Evolutionary conservation across 2,888 invertebrate genomes (phyloP).

Genomic region (Matsumyia berberina): DNA sequence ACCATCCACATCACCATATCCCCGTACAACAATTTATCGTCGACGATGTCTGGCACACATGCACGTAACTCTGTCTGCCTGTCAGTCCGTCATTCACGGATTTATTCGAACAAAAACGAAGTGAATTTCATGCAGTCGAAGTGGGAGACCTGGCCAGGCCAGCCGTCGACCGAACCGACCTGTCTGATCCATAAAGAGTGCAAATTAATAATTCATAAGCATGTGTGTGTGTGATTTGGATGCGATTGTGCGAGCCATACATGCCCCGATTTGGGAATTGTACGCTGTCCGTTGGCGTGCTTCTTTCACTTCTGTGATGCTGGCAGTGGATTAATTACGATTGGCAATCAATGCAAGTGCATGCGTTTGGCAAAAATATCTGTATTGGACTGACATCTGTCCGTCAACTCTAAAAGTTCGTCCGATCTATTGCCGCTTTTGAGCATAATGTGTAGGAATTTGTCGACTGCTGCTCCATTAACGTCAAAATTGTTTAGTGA

Average conservation of each 20-base stretch:
- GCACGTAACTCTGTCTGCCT: not conserved
- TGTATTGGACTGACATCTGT: constrained; percentile 25
- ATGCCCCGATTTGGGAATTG: constrained; percentile 41
- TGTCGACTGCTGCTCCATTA: constrained; percentile 2
- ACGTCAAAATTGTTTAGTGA: constrained; percentile 7
- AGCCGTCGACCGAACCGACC: not conserved
- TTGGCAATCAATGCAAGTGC: constrained; percentile 16
- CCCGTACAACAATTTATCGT: constrained; percentile 15
- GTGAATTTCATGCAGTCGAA: constrained; percentile 10
- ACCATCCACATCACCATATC: constrained; percentile 24
- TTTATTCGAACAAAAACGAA: constrained; percentile 13
- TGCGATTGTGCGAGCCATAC: constrained; percentile 25
- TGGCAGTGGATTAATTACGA: constrained; percentile 49
- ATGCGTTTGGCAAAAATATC: constrained; percentile 8
- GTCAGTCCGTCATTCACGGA: constrained; percentile 31
- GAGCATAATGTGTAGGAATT: not conserved
- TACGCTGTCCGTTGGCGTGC: constrained; percentile 8
- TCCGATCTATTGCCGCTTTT: not conserved
- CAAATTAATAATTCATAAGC: constrained; percentile 62
- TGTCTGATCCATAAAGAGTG: constrained; percentile 32
- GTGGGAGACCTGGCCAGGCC: constrained; percentile 1
- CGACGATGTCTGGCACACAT: not conserved
- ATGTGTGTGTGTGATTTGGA: constrained; percentile 38
- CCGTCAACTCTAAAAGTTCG: not conserved
- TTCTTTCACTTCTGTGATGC: constrained; percentile 26